Evolutionary conservation across 2,888 invertebrate genomes (phyloP).

Genomic region (Amblyjoppa fuscipennis): DNA sequence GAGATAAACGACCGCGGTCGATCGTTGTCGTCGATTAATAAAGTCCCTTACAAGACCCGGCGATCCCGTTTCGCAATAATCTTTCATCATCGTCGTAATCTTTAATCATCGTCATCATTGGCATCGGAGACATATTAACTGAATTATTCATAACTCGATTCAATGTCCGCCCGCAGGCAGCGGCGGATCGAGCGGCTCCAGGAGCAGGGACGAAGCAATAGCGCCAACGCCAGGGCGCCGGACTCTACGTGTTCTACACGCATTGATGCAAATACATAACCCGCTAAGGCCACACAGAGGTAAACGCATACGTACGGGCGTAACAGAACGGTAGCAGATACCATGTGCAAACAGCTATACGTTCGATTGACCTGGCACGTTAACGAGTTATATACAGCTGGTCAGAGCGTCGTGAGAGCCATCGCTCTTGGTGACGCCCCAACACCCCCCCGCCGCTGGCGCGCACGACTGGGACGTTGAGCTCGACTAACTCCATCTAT

Average conservation of each 20-base stretch:
- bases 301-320: slow-evolving; percentile 14
- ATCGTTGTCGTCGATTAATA: slow-evolving; percentile 43
- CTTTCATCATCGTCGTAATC: slow-evolving; percentile 56
- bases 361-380: slow-evolving; percentile 56
- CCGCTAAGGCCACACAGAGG: slow-evolving; percentile 10
- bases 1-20: background rate
- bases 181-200: slow-evolving; percentile 2
- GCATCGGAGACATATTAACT: slow-evolving; percentile 59
- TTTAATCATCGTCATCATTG: slow-evolving; percentile 57
- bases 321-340: slow-evolving; percentile 35
- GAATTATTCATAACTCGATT: slow-evolving; percentile 63
- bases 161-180: slow-evolving; percentile 49
- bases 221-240: slow-evolving; percentile 15
- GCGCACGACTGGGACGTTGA: background rate
- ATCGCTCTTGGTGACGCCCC: slow-evolving; percentile 65
- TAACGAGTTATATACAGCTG: slow-evolving; percentile 62
- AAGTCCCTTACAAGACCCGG: slow-evolving; percentile 28
- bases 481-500: slow-evolving; percentile 1
- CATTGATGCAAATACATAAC: slow-evolving; percentile 62
- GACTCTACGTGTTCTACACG: slow-evolving; percentile 31
- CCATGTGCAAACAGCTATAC: slow-evolving; percentile 59
- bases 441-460: too few relatives aligned
- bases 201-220: slow-evolving; percentile 22
- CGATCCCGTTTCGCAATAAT: slow-evolving; percentile 39
- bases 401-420: slow-evolving; percentile 58